Percentiles rank a stretch among this genome's conserved stretches.
Conservation (phyloP, 2,888 invertebrate species). For the Pemphredon lugubris region DNA sequence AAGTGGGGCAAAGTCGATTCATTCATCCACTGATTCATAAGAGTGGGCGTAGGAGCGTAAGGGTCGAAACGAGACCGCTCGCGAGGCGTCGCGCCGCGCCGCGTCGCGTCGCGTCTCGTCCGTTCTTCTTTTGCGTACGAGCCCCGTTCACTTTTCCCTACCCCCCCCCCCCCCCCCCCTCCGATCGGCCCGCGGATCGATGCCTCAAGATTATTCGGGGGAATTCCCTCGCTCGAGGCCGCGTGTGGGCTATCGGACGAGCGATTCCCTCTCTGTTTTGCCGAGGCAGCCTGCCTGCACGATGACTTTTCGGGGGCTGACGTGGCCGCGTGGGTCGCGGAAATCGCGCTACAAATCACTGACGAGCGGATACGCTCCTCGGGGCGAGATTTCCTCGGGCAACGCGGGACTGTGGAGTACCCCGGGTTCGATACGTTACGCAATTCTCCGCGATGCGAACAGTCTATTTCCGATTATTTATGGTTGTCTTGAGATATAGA, state of each 20-base stretch:
- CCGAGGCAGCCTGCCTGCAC: neutral
- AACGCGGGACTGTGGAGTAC: neutral
- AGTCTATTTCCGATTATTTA: no score
- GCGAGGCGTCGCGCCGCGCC: neutral
- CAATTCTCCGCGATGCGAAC: no score
- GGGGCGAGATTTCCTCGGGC: neutral
- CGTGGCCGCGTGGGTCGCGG: conserved; percentile 28
- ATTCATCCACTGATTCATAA: conserved; percentile 73
- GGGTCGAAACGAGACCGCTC: conserved; percentile 25
- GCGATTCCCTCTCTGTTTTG: no score
- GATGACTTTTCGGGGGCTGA: conserved; percentile 2
- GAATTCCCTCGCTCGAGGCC: conserved; percentile 20
- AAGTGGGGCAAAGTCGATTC: conserved; percentile 78
- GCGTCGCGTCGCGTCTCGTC: no score
- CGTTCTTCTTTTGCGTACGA: conserved; percentile 15
- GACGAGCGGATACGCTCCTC: neutral
- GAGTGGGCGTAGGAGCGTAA: conserved; percentile 54
- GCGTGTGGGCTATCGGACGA: conserved; percentile 11
- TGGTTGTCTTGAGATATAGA: no score
- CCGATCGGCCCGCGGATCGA: conserved; percentile 12
- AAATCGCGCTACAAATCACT: conserved; percentile 28
- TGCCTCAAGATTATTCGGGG: conserved; percentile 17
- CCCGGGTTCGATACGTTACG: no score
- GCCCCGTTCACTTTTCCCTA: no score
- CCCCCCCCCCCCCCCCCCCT: neutral